Conservation (phyloP, 2,888 invertebrate species). For the Diarsia mendica region DNA sequence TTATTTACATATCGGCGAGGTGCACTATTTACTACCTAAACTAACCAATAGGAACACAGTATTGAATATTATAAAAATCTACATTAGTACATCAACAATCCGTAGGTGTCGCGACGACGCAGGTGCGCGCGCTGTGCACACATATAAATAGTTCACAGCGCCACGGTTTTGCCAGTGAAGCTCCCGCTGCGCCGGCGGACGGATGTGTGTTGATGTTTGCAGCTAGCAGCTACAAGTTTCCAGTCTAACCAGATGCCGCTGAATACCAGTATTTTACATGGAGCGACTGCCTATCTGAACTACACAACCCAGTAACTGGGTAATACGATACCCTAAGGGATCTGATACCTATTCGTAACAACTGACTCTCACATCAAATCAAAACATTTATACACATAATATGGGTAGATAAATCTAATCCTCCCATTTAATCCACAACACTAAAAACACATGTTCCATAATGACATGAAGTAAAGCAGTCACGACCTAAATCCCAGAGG, state of each 20-base stretch:
- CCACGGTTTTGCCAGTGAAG: too few relatives aligned
- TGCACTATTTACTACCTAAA: too few relatives aligned
- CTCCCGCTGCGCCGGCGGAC: too few relatives aligned
- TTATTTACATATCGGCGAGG: too few relatives aligned
- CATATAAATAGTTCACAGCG: too few relatives aligned
- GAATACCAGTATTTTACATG: not conserved
- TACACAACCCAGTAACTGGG: not conserved
- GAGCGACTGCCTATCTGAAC: not conserved
- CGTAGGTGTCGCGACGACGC: too few relatives aligned
- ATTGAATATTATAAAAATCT: too few relatives aligned
- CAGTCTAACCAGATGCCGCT: not conserved
- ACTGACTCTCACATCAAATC: not conserved
- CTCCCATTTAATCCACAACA: slow-evolving; percentile 16
- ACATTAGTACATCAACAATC: too few relatives aligned
- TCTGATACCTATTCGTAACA: not conserved
- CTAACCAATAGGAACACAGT: too few relatives aligned
- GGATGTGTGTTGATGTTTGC: too few relatives aligned
- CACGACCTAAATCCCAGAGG: slow-evolving; percentile 69
- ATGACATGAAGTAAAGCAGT: slow-evolving; percentile 65
- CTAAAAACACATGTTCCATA: slow-evolving; percentile 27
- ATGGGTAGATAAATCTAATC: not conserved
- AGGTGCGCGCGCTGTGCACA: too few relatives aligned
- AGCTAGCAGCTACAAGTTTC: too few relatives aligned
- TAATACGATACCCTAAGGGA: not conserved
- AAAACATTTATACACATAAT: not conserved